Conservation (phyloP, 2,113 vertebrate genomes). For the Xiphophorus couchianus region DNA sequence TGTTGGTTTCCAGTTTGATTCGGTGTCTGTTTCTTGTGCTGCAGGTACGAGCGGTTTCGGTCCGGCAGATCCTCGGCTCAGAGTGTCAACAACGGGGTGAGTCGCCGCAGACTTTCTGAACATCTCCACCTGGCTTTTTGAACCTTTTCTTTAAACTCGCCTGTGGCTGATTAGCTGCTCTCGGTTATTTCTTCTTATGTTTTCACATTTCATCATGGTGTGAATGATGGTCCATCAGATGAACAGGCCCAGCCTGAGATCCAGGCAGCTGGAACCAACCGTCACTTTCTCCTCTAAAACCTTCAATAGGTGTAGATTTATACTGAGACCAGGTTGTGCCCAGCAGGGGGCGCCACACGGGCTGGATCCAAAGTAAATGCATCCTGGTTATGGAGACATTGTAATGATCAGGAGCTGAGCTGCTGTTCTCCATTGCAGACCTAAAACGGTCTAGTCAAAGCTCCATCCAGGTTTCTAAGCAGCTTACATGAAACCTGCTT, state of each 20-base stretch:
- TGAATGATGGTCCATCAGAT: neutral
- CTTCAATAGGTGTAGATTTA: neutral
- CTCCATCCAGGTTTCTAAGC: too few relatives aligned
- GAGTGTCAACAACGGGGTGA: conserved; percentile 92
- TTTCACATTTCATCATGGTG: conserved; percentile 7
- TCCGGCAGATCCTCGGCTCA: conserved; percentile 86
- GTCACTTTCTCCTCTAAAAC: neutral
- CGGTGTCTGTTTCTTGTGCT: neutral
- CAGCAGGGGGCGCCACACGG: neutral
- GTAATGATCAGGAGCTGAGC: too few relatives aligned
- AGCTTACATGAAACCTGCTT: too few relatives aligned
- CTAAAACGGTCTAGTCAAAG: neutral
- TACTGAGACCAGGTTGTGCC: neutral
- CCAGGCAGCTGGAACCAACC: neutral
- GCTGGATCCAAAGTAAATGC: neutral
- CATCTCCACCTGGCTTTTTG: too few relatives aligned
- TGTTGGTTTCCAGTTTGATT: neutral
- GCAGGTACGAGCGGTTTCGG: conserved; percentile 93
- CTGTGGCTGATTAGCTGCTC: neutral
- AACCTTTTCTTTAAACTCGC: too few relatives aligned
- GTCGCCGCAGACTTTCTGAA: conserved; percentile 48
- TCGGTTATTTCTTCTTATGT: neutral
- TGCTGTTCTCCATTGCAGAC: neutral
- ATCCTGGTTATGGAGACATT: neutral
- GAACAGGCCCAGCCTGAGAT: neutral